phyloP scores from a whole-genome alignment of 2,797 vertebrate species.

The Mallotus villosus region DNA sequence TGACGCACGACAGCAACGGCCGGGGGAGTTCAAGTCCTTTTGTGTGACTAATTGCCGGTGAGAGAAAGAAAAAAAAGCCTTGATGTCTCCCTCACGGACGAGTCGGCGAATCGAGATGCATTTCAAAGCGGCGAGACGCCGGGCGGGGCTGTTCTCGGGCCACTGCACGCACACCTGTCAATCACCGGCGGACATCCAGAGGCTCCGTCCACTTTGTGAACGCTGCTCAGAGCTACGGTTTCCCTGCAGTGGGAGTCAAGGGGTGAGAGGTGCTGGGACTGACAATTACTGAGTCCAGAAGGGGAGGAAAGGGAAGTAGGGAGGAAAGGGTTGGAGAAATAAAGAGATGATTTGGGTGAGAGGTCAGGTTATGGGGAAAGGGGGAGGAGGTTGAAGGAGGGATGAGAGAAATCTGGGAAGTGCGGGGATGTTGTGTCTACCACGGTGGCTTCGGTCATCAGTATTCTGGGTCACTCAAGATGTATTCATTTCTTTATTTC shows the following conservation, averaged over 20 bases:
- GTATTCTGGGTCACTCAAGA: conserved; percentile 51
- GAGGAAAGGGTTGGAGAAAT: conserved; percentile 10
- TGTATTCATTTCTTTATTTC: conserved; percentile 55
- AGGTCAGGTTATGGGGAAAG: neutral
- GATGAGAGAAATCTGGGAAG: conserved; percentile 23
- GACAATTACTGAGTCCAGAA: conserved; percentile 31
- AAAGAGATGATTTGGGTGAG: neutral
- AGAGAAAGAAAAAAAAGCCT: conserved; percentile 13
- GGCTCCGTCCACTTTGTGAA: conserved; percentile 23
- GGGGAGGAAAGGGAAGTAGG: neutral
- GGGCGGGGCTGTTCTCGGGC: neutral
- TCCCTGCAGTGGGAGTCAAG: conserved; percentile 14
- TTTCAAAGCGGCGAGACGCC: conserved; percentile 18
- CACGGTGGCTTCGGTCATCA: conserved; percentile 42
- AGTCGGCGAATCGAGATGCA: conserved; percentile 38
- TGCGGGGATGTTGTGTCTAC: conserved; percentile 10
- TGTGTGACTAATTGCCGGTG: conserved; percentile 14
- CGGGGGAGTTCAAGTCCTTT: conserved; percentile 10
- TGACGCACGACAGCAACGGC: conserved; percentile 5
- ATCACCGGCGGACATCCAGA: neutral
- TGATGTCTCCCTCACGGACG: conserved; percentile 20
- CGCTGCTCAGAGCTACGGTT: conserved; percentile 40
- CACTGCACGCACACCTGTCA: neutral
- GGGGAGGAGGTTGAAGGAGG: conserved; percentile 2
- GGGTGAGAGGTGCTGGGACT: conserved; percentile 28